These are phyloP conservation scores for Globia sparganii DNA, from an alignment of 2,888 invertebrate species.

Conservation along the genomic window DNA sequence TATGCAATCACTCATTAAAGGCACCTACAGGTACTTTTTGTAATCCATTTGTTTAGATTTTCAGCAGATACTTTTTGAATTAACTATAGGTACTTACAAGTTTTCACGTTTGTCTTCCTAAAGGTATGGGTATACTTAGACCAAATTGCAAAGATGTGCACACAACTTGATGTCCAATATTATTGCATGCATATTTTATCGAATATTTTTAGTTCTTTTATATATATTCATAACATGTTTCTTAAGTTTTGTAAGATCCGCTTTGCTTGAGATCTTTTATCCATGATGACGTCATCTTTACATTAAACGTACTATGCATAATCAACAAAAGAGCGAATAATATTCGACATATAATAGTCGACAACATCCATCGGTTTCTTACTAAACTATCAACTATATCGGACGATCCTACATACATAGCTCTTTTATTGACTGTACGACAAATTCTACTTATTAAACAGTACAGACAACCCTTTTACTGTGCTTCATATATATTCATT, in stretches of 20 bases:
- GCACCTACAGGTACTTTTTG: not conserved
- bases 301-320: conserved; percentile 38
- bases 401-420: too few species aligned
- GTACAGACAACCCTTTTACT: conserved; percentile 41
- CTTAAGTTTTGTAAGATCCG: not conserved
- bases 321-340: too few species aligned
- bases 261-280: too few species aligned
- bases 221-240: not conserved
- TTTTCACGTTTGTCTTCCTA: not conserved
- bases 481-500: conserved; percentile 61
- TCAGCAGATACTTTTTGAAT: not conserved
- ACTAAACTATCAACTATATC: too few species aligned
- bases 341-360: too few species aligned
- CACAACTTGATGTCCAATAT: not conserved
- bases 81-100: too few species aligned
- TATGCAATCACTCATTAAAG: not conserved
- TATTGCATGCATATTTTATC: not conserved
- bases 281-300: not conserved
- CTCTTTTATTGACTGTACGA: too few species aligned
- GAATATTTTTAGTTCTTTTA: not conserved
- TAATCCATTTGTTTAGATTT: not conserved
- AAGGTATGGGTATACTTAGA: not conserved
- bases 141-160: not conserved
- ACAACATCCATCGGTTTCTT: too few species aligned
- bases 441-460: conserved; percentile 15